These are phyloP conservation scores for Tokudaia muenninki DNA, from an alignment of 2,797 vertebrate genomes.

Conservation along the genomic window DNA sequence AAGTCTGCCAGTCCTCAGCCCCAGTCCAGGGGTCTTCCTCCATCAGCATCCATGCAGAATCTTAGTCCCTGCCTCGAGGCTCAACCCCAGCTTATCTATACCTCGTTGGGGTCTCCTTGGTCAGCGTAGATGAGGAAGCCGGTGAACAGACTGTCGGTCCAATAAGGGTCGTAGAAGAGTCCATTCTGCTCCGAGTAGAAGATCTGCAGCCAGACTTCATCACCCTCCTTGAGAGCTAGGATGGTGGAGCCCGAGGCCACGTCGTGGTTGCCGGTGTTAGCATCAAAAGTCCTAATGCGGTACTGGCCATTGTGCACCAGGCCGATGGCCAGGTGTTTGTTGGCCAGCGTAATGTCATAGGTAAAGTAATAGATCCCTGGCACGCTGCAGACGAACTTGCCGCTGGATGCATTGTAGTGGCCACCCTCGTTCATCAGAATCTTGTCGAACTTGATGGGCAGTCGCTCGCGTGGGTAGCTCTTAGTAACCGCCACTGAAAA, in stretches of 20 bases:
- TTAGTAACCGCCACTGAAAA: conserved; percentile 97
- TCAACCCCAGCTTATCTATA: conserved; percentile 77
- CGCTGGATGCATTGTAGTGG: conserved; percentile 95
- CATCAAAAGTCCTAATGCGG: conserved; percentile 97
- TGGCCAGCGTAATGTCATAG: conserved; percentile 97
- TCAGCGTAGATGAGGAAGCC: conserved; percentile 98
- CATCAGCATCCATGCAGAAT: not conserved
- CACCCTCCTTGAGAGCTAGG: conserved; percentile 91
- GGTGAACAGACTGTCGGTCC: conserved; percentile 98
- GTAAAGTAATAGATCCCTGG: conserved; percentile 98
- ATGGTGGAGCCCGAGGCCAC: conserved; percentile 97
- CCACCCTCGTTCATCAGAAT: conserved; percentile 96
- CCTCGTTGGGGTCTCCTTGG: conserved; percentile 90
- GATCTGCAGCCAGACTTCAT: conserved; percentile 99
- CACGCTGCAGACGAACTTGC: conserved; percentile 95
- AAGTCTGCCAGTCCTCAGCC: too few species aligned
- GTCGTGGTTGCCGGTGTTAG: conserved; percentile 97
- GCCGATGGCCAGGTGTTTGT: conserved; percentile 97
- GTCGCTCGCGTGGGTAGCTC: conserved; percentile 95
- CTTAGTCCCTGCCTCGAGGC: not conserved
- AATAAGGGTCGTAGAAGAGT: conserved; percentile 97
- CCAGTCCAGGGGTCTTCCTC: not conserved
- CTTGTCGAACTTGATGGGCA: conserved; percentile 97
- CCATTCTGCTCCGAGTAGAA: conserved; percentile 98
- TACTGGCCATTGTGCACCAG: conserved; percentile 98